Percentiles rank a stretch among this genome's conserved stretches.
Conservation (phyloP, 2,113 vertebrate genomes). For the Thamnophis sirtalis region DNA sequence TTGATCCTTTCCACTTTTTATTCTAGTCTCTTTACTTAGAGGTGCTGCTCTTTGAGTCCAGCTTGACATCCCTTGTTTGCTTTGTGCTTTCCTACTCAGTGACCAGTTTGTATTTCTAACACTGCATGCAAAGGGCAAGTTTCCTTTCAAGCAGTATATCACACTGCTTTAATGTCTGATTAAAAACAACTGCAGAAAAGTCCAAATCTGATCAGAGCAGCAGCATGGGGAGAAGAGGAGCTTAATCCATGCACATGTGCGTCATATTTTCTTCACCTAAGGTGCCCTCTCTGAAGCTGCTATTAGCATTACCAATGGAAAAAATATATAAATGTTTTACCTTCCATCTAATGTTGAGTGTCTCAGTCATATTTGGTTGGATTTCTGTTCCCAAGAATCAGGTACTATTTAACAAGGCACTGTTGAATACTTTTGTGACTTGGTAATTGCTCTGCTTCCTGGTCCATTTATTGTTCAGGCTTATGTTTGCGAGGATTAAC, state of each 20-base stretch:
- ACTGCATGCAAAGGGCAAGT: neutral
- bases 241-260: neutral
- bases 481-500: neutral
- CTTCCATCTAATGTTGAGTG: neutral
- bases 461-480: neutral
- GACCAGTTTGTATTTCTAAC: neutral
- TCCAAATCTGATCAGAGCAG: neutral
- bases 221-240: neutral
- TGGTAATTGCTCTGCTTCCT: neutral
- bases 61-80: neutral
- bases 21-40: neutral
- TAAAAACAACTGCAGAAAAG: neutral
- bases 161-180: neutral
- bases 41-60: neutral
- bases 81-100: neutral
- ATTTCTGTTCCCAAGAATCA: neutral
- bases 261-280: neutral
- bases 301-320: neutral
- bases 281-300: neutral
- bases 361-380: neutral
- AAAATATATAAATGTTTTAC: neutral
- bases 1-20: neutral
- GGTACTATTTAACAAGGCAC: neutral
- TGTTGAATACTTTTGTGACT: neutral
- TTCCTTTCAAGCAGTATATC: neutral